These are phyloP conservation scores for Chelonia mydas DNA, from an alignment of 2,797 vertebrate genomes.

Conservation along the genomic window DNA sequence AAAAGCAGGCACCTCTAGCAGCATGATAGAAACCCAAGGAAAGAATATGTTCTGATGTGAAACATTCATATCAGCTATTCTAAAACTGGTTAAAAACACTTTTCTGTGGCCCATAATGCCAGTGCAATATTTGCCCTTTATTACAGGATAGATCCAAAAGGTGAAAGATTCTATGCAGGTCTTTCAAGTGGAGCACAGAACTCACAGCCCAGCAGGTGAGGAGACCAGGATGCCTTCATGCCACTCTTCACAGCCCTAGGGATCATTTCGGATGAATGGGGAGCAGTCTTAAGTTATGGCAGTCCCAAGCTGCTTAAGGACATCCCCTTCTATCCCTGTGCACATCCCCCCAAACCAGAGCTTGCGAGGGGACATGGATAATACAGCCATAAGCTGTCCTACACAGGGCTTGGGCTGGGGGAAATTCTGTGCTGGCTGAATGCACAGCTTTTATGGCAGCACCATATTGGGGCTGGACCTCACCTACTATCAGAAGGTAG, in stretches of 20 bases:
- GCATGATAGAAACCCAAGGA: no score
- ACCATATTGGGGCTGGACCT: not conserved
- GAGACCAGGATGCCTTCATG: not conserved
- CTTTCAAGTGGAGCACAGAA: not conserved
- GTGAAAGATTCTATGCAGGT: not conserved
- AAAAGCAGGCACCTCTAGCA: not conserved
- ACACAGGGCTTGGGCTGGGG: no score
- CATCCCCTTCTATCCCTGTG: not conserved
- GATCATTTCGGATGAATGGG: no score
- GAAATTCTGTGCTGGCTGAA: not conserved
- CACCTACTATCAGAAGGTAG: not conserved
- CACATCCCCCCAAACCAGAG: not conserved
- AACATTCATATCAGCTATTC: not conserved
- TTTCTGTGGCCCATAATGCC: not conserved
- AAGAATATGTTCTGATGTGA: no score
- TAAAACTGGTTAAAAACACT: not conserved
- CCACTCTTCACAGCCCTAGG: no score
- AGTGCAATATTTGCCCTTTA: not conserved
- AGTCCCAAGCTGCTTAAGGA: not conserved
- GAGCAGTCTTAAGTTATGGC: not conserved
- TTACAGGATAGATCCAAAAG: not conserved
- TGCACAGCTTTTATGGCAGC: accelerated
- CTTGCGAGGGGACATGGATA: not conserved
- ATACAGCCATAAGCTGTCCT: not conserved
- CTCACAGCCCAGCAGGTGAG: not conserved